phyloP scores from a whole-genome alignment of 2,888 invertebrate genomes.

The Tachina fera region DNA sequence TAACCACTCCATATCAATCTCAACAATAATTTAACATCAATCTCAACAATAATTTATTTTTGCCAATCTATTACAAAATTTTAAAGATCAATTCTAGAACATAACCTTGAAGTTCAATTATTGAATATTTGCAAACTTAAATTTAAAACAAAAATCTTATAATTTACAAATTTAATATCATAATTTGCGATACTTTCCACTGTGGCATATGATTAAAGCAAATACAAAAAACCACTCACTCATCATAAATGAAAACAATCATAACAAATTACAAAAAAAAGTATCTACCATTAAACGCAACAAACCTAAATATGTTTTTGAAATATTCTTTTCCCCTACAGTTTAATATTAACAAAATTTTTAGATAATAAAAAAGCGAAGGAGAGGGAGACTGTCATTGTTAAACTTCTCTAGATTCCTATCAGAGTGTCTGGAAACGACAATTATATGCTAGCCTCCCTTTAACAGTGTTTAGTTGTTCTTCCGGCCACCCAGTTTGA shows the following conservation, averaged over 20 bases:
- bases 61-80: too few species aligned
- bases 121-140: too few species aligned
- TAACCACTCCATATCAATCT: too few species aligned
- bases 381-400: slow-evolving; percentile 12
- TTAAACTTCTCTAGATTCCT: slow-evolving; percentile 29
- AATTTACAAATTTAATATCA: too few species aligned
- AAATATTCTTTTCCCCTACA: neutral
- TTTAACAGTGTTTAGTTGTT: slow-evolving; percentile 12
- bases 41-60: too few species aligned
- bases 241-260: slow-evolving; percentile 63
- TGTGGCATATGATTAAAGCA: slow-evolving; percentile 14
- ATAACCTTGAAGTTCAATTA: too few species aligned
- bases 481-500: slow-evolving; percentile 28
- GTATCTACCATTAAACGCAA: neutral
- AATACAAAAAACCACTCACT: slow-evolving; percentile 53
- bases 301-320: slow-evolving; percentile 52
- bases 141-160: too few species aligned
- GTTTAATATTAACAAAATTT: slow-evolving; percentile 35
- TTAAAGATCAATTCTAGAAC: too few species aligned
- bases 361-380: neutral
- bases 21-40: too few species aligned
- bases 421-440: slow-evolving; percentile 43
- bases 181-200: neutral
- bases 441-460: slow-evolving; percentile 48
- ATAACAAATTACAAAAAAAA: slow-evolving; percentile 58